Conservation (phyloP, 1,140 invertebrate genomes). For the Papilio polyxenes region DNA sequence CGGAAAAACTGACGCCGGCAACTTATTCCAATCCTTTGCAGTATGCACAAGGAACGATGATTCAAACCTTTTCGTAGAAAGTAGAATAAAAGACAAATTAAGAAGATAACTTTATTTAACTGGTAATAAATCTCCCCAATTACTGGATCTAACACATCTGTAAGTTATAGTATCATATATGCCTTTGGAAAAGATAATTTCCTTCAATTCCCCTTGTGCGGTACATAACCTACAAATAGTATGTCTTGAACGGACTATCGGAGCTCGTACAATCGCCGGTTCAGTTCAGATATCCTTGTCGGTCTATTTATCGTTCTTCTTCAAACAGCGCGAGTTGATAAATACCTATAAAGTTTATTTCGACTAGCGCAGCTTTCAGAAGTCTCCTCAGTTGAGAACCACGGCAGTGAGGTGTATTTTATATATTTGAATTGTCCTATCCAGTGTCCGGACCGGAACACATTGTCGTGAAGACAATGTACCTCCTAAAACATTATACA, state of each 20-base stretch:
- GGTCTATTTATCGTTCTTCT: background rate
- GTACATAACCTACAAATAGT: slow-evolving; percentile 90
- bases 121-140: slow-evolving; percentile 89
- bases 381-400: slow-evolving; percentile 49
- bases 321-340: background rate
- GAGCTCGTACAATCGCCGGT: slow-evolving; percentile 86
- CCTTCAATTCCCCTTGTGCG: slow-evolving; percentile 85
- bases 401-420: slow-evolving; percentile 51
- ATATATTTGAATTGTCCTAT: slow-evolving; percentile 57
- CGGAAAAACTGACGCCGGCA: too few relatives aligned
- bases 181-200: slow-evolving; percentile 87
- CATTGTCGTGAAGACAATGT: slow-evolving; percentile 54
- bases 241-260: slow-evolving; percentile 85
- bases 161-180: slow-evolving; percentile 87
- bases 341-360: slow-evolving; percentile 52
- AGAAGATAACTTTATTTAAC: slow-evolving; percentile 71
- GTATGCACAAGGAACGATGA: too few relatives aligned
- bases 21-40: too few relatives aligned
- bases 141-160: slow-evolving; percentile 84
- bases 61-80: background rate
- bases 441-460: slow-evolving; percentile 51
- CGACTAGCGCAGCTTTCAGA: slow-evolving; percentile 43
- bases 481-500: slow-evolving; percentile 52
- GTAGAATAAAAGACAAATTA: slow-evolving; percentile 40
- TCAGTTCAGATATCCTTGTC: too few relatives aligned